Evolutionary conservation across 2,797 vertebrate genomes (phyloP).

Genomic region (Oceanodroma leucorhoa): DNA sequence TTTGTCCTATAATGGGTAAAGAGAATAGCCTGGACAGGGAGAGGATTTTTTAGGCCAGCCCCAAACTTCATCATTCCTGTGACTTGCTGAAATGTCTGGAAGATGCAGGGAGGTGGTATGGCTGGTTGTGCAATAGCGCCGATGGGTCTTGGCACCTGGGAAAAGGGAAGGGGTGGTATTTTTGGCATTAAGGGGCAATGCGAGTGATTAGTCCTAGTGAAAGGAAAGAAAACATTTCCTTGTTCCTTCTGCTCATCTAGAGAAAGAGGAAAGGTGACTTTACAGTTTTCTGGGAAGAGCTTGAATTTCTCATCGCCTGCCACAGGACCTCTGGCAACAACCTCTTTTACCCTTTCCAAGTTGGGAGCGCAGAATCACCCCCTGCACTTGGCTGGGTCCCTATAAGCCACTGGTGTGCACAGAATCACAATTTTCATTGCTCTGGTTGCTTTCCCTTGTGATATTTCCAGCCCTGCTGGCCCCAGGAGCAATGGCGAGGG

Average conservation of each 20-base stretch:
- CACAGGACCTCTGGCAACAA: not conserved
- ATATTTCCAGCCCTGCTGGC: not conserved
- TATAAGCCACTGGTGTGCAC: not conserved
- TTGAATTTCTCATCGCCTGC: not conserved
- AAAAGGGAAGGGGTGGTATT: not conserved
- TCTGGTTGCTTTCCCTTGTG: not conserved
- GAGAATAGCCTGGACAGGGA: not conserved
- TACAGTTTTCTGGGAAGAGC: not conserved
- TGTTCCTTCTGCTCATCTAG: not conserved
- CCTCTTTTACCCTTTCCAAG: not conserved
- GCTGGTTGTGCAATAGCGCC: not conserved
- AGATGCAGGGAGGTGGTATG: not conserved
- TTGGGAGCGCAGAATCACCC: fast-evolving
- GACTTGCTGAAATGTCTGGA: not conserved
- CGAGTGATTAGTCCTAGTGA: not conserved
- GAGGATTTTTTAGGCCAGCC: not conserved
- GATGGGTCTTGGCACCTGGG: not conserved
- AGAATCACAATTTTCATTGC: not conserved
- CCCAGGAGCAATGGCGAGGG: not conserved
- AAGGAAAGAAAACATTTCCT: not conserved
- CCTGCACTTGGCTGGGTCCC: not conserved
- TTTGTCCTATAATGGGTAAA: not conserved
- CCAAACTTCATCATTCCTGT: not conserved
- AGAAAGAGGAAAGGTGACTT: not conserved
- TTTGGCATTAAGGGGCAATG: not conserved